A percentile compares a stretch with the other conserved stretches of the same genome.
Evolutionary conservation across 2,888 invertebrate genomes (phyloP).

Genomic region (Coelopa pilipes): DNA sequence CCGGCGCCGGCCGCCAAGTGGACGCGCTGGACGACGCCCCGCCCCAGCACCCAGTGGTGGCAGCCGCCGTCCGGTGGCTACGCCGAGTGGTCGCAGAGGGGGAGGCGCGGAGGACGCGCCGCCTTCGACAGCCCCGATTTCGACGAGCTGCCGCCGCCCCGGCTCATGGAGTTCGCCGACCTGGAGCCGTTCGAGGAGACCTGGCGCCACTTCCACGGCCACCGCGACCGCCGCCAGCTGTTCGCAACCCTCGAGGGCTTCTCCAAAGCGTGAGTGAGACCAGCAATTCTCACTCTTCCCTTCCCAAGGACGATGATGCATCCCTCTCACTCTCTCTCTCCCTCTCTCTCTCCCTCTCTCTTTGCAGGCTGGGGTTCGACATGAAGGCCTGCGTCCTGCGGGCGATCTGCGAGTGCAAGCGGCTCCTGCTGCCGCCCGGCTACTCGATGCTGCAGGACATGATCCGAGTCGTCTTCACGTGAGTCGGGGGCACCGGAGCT

Average conservation of each 20-base stretch:
- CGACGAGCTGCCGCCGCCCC: constrained; percentile 29
- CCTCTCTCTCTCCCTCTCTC: background rate
- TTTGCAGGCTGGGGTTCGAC: constrained; percentile 57
- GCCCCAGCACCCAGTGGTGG: constrained; percentile 34
- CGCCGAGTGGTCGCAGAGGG: background rate
- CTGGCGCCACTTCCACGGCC: constrained; percentile 54
- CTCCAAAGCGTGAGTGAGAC: constrained; percentile 52
- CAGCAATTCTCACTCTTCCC: background rate
- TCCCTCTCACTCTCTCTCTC: too few relatives aligned
- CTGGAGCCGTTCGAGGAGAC: constrained; percentile 47
- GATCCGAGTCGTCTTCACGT: constrained; percentile 75
- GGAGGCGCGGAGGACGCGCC: constrained; percentile 36
- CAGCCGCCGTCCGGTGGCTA: background rate
- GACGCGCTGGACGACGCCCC: constrained; percentile 53
- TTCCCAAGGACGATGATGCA: too few relatives aligned
- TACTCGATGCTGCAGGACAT: constrained; percentile 77
- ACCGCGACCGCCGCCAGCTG: constrained; percentile 60
- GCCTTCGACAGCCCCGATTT: constrained; percentile 14
- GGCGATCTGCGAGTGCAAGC: constrained; percentile 76
- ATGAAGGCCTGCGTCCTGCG: constrained; percentile 71
- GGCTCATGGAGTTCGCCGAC: constrained; percentile 49
- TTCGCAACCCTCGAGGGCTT: constrained; percentile 57
- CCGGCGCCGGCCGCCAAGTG: constrained; percentile 43
- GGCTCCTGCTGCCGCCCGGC: constrained; percentile 72
- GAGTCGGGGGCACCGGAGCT: too few relatives aligned